Evolutionary conservation across 1,140 invertebrate species (phyloP).

Genomic region (Antheraea mylitta): DNA sequence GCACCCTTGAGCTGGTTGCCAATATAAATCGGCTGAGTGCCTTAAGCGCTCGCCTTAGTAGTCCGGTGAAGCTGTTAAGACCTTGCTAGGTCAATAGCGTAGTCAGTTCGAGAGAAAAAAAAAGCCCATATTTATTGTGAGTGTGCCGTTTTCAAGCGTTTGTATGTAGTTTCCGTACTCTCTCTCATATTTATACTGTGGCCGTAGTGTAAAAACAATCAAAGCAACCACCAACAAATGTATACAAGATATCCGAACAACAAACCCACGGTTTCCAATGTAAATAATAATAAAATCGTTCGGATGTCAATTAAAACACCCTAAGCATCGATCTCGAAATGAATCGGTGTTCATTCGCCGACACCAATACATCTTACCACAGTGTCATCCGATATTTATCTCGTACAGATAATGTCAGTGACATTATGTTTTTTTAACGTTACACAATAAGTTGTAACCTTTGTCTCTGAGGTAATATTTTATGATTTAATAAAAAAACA

Average conservation of each 20-base stretch:
- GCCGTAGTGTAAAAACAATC: too few species aligned
- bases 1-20: too few species aligned
- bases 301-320: slow-evolving; percentile 38
- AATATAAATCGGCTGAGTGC: too few species aligned
- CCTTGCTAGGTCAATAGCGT: too few species aligned
- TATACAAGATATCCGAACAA: neutral
- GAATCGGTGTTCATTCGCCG: neutral
- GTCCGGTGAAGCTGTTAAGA: too few species aligned
- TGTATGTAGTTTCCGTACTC: too few species aligned
- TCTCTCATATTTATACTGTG: too few species aligned
- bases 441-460: slow-evolving; percentile 6
- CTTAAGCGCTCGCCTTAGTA: too few species aligned
- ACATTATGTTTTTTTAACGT: slow-evolving; percentile 24
- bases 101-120: too few species aligned
- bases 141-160: too few species aligned
- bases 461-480: slow-evolving; percentile 10
- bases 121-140: too few species aligned
- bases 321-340: slow-evolving; percentile 37
- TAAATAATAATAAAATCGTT: slow-evolving; percentile 12
- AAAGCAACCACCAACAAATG: too few species aligned
- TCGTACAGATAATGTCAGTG: slow-evolving; percentile 14
- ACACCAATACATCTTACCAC: slow-evolving; percentile 16
- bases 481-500: slow-evolving; percentile 5
- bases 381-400: slow-evolving; percentile 53
- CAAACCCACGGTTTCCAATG: neutral